A percentile compares a stretch with the other conserved stretches of the same genome.
phyloP scores from a whole-genome alignment of 2,888 invertebrate genomes.

The Eurytoma adleriae region DNA sequence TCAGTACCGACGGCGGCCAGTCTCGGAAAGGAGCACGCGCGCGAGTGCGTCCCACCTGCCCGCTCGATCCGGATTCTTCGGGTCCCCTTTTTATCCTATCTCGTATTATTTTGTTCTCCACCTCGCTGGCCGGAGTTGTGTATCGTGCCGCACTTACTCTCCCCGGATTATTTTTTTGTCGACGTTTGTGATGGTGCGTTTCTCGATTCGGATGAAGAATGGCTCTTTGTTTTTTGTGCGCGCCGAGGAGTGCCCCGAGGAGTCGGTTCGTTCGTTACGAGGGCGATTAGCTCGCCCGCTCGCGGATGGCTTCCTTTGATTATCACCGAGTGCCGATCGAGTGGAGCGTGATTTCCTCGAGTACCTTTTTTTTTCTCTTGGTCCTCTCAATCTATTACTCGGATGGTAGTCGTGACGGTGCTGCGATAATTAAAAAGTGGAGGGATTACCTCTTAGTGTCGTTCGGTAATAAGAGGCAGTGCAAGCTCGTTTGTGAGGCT shows the following conservation, averaged over 20 bases:
- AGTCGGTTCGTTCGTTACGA: slow-evolving; percentile 18
- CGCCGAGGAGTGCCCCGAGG: neutral
- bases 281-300: neutral
- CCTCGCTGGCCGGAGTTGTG: neutral
- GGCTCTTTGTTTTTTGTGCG: neutral
- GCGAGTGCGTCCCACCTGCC: neutral
- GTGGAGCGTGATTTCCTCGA: neutral
- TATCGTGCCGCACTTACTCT: neutral
- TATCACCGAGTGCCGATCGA: neutral
- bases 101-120: neutral
- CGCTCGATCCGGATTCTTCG: slow-evolving; percentile 1
- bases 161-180: neutral
- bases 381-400: neutral
- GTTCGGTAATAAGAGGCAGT: too few species aligned
- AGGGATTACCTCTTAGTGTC: too few species aligned
- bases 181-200: slow-evolving; percentile 10
- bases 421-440: neutral
- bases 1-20: slow-evolving; percentile 43
- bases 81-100: neutral
- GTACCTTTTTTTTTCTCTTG: too few species aligned
- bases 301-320: slow-evolving; percentile 23
- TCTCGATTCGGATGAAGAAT: neutral
- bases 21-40: slow-evolving; percentile 7
- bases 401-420: neutral
- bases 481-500: too few species aligned